Evolutionary conservation across 2,888 invertebrate genomes (phyloP).

Genomic region (Elysia crispata): DNA sequence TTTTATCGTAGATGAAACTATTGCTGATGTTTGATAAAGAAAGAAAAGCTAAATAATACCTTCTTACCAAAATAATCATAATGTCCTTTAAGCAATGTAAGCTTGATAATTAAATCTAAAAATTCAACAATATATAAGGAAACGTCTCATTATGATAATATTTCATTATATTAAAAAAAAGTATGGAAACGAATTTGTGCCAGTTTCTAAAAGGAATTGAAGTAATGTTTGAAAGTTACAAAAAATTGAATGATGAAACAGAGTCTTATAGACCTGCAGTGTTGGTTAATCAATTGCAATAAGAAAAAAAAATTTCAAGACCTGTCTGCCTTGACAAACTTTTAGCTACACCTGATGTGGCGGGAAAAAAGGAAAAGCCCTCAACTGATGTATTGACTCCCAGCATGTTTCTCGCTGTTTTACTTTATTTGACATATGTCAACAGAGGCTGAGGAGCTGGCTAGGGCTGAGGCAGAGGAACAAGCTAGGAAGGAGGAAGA

Average conservation of each 20-base stretch:
- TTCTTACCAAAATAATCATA: too few relatives aligned
- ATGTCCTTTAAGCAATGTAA: too few relatives aligned
- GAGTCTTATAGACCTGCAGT: neutral
- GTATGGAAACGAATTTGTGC: neutral
- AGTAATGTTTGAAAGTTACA: too few relatives aligned
- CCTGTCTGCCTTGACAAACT: too few relatives aligned
- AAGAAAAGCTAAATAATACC: too few relatives aligned
- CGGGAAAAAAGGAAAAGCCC: neutral
- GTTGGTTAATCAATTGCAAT: neutral
- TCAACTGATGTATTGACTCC: neutral
- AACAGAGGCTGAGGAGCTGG: constrained; percentile 41
- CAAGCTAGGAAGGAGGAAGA: constrained; percentile 38
- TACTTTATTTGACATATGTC: neutral
- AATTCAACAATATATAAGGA: too few relatives aligned
- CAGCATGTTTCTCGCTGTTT: neutral
- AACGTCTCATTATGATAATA: too few relatives aligned
- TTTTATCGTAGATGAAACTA: too few relatives aligned
- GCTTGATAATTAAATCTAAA: too few relatives aligned
- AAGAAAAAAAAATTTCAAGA: neutral
- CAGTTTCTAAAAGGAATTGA: too few relatives aligned
- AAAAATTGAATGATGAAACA: neutral
- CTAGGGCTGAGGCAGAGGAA: constrained; percentile 38
- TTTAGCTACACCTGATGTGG: neutral
- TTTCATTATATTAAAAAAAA: neutral
- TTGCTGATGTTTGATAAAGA: too few relatives aligned